These are phyloP conservation scores for Melanophora roralis DNA, from an alignment of 2,888 invertebrate genomes.

Conservation along the genomic window DNA sequence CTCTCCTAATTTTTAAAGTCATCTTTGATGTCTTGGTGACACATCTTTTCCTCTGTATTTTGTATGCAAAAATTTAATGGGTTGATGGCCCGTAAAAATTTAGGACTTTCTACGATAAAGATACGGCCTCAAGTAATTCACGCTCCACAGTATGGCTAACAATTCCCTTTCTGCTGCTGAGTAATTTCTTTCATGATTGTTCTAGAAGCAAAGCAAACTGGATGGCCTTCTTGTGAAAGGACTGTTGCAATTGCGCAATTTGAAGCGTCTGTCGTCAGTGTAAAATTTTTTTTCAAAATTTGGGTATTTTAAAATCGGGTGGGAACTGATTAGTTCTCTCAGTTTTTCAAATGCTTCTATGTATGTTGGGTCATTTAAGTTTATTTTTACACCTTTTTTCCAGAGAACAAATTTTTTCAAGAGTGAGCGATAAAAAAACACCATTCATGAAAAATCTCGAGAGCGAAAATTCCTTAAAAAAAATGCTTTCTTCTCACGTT, in stretches of 20 bases:
- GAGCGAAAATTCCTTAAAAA: too few species aligned
- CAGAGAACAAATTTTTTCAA: too few species aligned
- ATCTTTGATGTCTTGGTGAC: neutral
- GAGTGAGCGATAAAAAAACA: too few species aligned
- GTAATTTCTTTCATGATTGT: constrained; percentile 63
- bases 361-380: neutral
- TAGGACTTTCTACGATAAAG: neutral
- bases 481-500: too few species aligned
- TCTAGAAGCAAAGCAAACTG: constrained; percentile 67
- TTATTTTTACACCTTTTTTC: constrained; percentile 6
- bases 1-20: constrained; percentile 15
- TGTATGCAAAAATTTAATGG: neutral
- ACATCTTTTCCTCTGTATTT: neutral
- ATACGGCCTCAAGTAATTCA: neutral
- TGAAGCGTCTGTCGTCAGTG: constrained; percentile 68
- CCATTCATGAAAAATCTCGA: too few species aligned
- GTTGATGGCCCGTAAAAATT: neutral
- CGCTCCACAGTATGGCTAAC: neutral
- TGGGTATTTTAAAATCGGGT: neutral
- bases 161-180: constrained; percentile 54
- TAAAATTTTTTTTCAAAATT: constrained; percentile 6
- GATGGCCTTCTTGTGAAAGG: constrained; percentile 67
- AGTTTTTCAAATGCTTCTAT: constrained; percentile 6
- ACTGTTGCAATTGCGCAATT: constrained; percentile 66
- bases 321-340: neutral